phyloP scores from a whole-genome alignment of 2,888 invertebrate species.

The Hanleya hanleyi region DNA sequence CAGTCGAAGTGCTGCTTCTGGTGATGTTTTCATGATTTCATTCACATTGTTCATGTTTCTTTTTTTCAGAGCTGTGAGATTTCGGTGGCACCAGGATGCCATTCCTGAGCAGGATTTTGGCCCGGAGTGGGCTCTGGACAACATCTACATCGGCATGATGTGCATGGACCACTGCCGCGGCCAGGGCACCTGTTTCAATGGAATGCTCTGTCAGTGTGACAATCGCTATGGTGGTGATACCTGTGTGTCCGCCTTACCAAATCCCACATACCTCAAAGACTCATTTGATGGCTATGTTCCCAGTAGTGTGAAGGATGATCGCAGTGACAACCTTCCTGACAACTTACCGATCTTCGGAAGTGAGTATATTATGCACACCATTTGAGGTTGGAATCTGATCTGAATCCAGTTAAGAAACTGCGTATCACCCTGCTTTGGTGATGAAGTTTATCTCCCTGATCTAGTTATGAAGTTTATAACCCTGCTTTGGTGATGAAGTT shows the following conservation, averaged over 20 bases:
- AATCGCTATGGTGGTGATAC: constrained; percentile 59
- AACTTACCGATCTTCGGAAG: no score
- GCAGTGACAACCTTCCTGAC: background rate
- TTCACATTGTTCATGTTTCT: no score
- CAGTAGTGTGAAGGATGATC: background rate
- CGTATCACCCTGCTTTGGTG: no score
- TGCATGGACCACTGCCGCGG: constrained; percentile 73
- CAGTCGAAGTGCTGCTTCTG: background rate
- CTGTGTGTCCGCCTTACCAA: constrained; percentile 48
- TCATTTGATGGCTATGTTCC: constrained; percentile 47
- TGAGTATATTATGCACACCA: no score
- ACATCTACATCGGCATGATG: constrained; percentile 73
- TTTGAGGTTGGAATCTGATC: no score
- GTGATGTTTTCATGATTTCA: background rate
- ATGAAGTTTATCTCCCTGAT: no score
- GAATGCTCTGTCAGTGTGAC: constrained; percentile 69
- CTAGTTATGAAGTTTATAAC: no score
- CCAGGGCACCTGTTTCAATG: constrained; percentile 69
- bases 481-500: no score
- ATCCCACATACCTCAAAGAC: constrained; percentile 67
- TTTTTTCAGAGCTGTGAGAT: constrained; percentile 62
- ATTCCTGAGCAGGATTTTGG: constrained; percentile 63
- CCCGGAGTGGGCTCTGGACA: constrained; percentile 73
- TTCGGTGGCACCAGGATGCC: constrained; percentile 74
- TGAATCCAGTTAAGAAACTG: no score